A percentile compares a stretch with the other conserved stretches of the same genome.
These are phyloP conservation scores for Cylas formicarius DNA, from an alignment of 1,140 invertebrate genomes.

Conservation along the genomic window DNA sequence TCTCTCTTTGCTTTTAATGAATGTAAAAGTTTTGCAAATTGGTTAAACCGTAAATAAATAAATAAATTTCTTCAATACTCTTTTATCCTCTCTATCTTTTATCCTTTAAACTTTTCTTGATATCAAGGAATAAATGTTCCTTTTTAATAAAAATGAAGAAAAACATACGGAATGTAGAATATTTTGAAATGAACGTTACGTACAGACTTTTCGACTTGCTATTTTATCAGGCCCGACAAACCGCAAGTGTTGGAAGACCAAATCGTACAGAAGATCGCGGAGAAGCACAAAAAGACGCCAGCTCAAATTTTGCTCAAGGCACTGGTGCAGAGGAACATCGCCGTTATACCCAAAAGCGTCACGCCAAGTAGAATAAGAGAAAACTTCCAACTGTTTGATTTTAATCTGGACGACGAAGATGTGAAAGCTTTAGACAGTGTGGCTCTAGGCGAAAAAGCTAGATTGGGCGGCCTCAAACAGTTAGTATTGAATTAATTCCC, in stretches of 20 bases:
- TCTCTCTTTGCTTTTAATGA: no score
- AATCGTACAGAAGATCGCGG: conserved; percentile 59
- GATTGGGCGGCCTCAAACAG: no score
- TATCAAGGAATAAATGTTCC: no score
- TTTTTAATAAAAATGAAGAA: conserved; percentile 36
- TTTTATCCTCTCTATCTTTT: no score
- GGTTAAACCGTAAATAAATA: no score
- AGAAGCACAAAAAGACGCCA: conserved; percentile 59
- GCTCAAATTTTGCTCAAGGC: conserved; percentile 75
- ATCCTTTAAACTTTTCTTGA: no score
- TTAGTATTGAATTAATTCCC: no score
- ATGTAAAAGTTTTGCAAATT: no score
- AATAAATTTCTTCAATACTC: no score
- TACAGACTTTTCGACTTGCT: no score
- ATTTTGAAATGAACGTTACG: background rate
- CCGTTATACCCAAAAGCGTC: conserved; percentile 79
- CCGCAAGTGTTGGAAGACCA: conserved; percentile 62
- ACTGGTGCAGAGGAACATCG: conserved; percentile 62
- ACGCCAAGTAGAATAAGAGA: conserved; percentile 60
- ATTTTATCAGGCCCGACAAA: conserved; percentile 48
- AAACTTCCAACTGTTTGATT: conserved; percentile 58
- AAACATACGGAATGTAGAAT: background rate
- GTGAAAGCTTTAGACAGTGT: conserved; percentile 47
- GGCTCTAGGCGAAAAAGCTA: conserved; percentile 54
- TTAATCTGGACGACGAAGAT: conserved; percentile 50